These are phyloP conservation scores for Heteromyza rotundicornis DNA, from an alignment of 2,888 invertebrate species.

Conservation along the genomic window DNA sequence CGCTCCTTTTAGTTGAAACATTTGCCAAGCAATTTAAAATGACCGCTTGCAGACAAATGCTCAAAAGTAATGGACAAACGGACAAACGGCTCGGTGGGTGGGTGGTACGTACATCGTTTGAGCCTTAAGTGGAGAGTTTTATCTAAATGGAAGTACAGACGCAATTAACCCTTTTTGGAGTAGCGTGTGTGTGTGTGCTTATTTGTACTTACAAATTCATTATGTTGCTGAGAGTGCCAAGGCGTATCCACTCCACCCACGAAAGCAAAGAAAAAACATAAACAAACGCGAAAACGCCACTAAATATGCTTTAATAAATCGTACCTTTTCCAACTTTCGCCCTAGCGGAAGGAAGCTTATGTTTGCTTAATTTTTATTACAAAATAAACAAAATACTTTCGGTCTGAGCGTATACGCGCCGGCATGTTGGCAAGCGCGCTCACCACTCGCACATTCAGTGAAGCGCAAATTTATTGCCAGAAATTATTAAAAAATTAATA, in stretches of 20 bases:
- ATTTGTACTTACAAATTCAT: too few species aligned
- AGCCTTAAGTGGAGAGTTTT: too few species aligned
- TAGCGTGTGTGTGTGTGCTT: neutral
- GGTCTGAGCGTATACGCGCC: neutral
- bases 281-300: neutral
- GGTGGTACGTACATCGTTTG: too few species aligned
- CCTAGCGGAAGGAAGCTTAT: neutral
- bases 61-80: too few species aligned
- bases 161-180: neutral
- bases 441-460: conserved; percentile 25
- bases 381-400: neutral
- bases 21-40: too few species aligned
- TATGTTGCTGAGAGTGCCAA: too few species aligned
- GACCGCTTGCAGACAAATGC: too few species aligned
- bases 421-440: neutral
- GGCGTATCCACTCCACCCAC: too few species aligned
- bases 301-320: conserved; percentile 10
- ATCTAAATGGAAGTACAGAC: too few species aligned
- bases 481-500: conserved; percentile 46
- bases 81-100: too few species aligned
- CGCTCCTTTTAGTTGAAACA: too few species aligned
- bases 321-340: neutral
- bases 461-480: conserved; percentile 40
- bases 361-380: neutral
- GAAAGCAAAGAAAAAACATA: neutral